A percentile compares a stretch with the other conserved stretches of the same genome.
phyloP scores from a whole-genome alignment of 1,140 invertebrate species.

The Danaus melanippus region DNA sequence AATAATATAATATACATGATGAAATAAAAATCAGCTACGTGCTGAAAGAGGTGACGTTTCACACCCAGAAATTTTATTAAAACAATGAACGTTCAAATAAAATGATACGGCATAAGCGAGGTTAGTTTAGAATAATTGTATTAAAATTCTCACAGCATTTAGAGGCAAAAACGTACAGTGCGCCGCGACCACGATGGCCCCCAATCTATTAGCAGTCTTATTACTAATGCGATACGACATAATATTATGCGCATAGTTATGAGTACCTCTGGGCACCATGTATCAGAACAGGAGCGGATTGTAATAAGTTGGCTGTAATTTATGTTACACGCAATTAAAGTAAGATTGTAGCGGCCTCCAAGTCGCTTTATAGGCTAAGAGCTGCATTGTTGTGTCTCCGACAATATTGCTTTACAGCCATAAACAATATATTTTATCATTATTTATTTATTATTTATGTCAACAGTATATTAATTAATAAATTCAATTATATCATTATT shows the following conservation, averaged over 20 bases:
- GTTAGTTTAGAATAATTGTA: conserved; percentile 15
- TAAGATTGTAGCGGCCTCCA: conserved; percentile 55
- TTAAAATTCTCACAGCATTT: conserved; percentile 23
- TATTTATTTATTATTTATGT: too few relatives aligned
- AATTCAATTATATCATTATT: too few relatives aligned
- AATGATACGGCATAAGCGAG: too few relatives aligned
- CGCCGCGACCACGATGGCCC: neutral
- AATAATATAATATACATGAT: too few relatives aligned
- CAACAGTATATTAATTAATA: too few relatives aligned
- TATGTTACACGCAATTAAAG: conserved; percentile 69
- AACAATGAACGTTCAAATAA: too few relatives aligned
- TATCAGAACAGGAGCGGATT: conserved; percentile 57
- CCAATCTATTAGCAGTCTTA: conserved; percentile 5
- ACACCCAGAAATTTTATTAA: too few relatives aligned
- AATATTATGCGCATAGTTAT: conserved; percentile 8
- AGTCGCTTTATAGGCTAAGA: conserved; percentile 23
- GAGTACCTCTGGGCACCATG: conserved; percentile 20
- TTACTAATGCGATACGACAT: conserved; percentile 6
- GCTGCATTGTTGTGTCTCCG: conserved; percentile 22
- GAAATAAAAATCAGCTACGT: too few relatives aligned
- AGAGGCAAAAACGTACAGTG: conserved; percentile 9
- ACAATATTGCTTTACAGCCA: conserved; percentile 15
- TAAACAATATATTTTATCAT: conserved; percentile 1
- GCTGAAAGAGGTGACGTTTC: too few relatives aligned
- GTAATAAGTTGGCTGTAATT: conserved; percentile 67